Evolutionary conservation across 2,797 vertebrate species (phyloP), one percentile per base, ranked within the genome.

Genomic region (Capromys pilorides): DNA sequence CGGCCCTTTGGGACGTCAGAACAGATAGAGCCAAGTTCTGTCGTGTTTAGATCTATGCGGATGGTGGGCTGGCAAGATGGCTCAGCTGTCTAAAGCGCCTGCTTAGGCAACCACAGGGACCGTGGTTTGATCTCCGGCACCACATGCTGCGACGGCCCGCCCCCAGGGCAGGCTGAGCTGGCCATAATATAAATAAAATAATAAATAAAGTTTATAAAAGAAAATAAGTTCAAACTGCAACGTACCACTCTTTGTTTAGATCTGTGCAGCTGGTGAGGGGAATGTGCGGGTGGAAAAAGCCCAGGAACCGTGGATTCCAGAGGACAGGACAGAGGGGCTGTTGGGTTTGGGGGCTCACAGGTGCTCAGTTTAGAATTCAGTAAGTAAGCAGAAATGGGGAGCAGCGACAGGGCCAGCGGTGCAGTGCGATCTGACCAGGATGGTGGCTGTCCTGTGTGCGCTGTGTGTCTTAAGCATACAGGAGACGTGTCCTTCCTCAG

Each of bases 281-380:
- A 31, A 26, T 45, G 14, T 45, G 41, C 13, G 2, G 24, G 12
- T 24, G 73, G 26, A 28, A 45, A 13, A 41, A 28, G 24, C 49
- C 24, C 24, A 75, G 71, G 26, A 41, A 24, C 39, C 12, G 14
- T 11, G 6, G 18, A 49, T 39, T 31, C 28, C 41, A 49, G 26
- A 26, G n/a, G 33, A 5, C 13, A 41, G 36, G 51, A 14, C 49
- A 0, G 36, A 45, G 22, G 2, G 5, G 0, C 16, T 79, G 33
- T 3, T 28, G 62, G 2, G 6, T 33, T 62, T 33, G 31, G 36
- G 66, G 19, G n/a, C 49, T 59, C 31, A 10, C 14, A 19, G 79
- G 36, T 33, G 16, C 45, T 36, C n/a, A 4, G 0, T 45, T 59
- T 19, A 45, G 57, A 45, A 18, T 82, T 61, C 33, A 26, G 1